Evolutionary conservation across 2,888 invertebrate species (phyloP).

Genomic region (Clivina fossor): DNA sequence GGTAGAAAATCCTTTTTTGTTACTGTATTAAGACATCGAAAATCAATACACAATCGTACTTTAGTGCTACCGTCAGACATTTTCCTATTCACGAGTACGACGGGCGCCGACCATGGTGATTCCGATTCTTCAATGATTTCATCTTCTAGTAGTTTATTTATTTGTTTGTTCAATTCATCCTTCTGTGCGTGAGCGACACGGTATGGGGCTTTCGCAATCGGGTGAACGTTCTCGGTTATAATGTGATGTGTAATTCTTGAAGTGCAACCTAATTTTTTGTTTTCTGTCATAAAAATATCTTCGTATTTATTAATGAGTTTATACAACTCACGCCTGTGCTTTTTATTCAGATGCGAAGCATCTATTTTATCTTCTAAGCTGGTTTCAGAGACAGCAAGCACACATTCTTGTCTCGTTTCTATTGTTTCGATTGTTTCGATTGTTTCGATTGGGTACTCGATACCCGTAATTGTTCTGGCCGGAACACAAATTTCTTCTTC

Average conservation of each 20-base stretch:
- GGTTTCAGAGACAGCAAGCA: too few relatives aligned
- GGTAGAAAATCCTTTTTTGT: slow-evolving; percentile 36
- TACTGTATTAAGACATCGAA: slow-evolving; percentile 33
- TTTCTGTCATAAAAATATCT: slow-evolving; percentile 14
- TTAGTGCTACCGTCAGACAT: slow-evolving; percentile 36
- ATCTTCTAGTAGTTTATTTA: slow-evolving; percentile 37
- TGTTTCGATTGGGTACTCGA: too few relatives aligned
- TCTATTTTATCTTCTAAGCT: too few relatives aligned
- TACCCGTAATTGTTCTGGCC: too few relatives aligned
- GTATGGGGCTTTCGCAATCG: slow-evolving; percentile 34
- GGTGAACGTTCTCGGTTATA: slow-evolving; percentile 20
- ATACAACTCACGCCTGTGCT: too few relatives aligned
- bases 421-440: too few relatives aligned
- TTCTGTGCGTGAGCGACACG: slow-evolving; percentile 30
- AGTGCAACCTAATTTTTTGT: slow-evolving; percentile 14
- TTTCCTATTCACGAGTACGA: slow-evolving; percentile 45
- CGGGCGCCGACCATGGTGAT: slow-evolving; percentile 46
- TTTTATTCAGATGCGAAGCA: too few relatives aligned
- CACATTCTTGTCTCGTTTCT: too few relatives aligned
- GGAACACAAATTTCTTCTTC: too few relatives aligned
- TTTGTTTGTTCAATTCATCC: slow-evolving; percentile 21
- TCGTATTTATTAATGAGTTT: too few relatives aligned
- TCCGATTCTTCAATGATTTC: slow-evolving; percentile 40
- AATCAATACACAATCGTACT: slow-evolving; percentile 39
- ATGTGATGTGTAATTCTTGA: slow-evolving; percentile 12